Conservation (phyloP, 2,888 invertebrate species). For the Lycocerus yunnanus region DNA sequence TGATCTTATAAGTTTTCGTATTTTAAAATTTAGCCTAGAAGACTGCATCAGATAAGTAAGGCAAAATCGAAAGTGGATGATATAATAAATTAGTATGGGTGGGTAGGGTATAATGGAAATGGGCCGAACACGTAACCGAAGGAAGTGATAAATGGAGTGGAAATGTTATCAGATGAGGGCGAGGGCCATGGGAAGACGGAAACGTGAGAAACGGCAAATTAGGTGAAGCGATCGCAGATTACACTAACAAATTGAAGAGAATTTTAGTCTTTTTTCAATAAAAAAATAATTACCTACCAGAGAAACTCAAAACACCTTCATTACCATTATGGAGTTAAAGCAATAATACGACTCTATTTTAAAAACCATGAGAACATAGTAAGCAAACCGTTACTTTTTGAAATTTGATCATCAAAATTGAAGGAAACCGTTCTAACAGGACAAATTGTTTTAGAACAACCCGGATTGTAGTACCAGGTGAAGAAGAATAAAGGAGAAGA, state of each 20-base stretch:
- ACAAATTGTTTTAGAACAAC: background rate
- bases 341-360: background rate
- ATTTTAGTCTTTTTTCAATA: too few relatives aligned
- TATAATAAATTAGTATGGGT: background rate
- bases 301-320: background rate
- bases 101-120: background rate
- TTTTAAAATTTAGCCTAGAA: background rate
- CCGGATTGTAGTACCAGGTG: background rate
- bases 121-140: background rate
- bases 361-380: background rate
- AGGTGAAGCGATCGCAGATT: background rate
- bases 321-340: too few relatives aligned
- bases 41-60: background rate
- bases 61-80: background rate
- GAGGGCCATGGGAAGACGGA: background rate
- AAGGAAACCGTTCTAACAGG: background rate
- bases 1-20: background rate
- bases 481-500: background rate
- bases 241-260: background rate
- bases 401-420: background rate
- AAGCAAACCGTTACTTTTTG: background rate
- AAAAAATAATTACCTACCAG: background rate
- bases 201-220: background rate
- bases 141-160: background rate
- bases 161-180: background rate